Base-by-base conservation (phyloP, 92 coral and sea anemone genomes). In the Porites rus region DNA sequence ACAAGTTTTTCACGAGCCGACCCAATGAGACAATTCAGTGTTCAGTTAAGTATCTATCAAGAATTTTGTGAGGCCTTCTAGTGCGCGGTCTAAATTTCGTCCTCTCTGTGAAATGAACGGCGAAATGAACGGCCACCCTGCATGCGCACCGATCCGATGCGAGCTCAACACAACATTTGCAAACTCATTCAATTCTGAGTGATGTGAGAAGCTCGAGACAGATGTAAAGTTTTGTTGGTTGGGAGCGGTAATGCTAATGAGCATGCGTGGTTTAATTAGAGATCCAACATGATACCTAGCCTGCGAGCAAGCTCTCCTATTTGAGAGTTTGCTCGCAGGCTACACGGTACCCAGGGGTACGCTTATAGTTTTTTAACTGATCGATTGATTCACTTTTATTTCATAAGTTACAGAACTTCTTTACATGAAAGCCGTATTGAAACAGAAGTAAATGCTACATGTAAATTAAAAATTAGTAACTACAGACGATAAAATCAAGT, bases 261-360 rank as follows among this genome's bases (percentile, higher is more conserved):
- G 95, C 98, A 94, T 94, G 98, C 98, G 96, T 91, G 80, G 87
- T 25, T 86, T 86, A 86, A 90, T 90, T 90, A 86, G 87, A 85
- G 93, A 90, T 90, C 90, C 90, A 86, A 85, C 53, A 61, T 63
- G 87, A 90, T 86, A 80, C 90, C 87, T 25, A 25, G 28, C 28
- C 28, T 25, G 28, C 28, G 28, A 25, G 28, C 28, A 25, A 25
- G 28, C 2, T 25, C 28, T 25, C 28, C 28, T 25, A 1, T 25
- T 25, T 25, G 28, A 25, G 28, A 25, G 28, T 25, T 25, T 25
- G 28, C 28, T 25, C 28, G 2, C 28, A 25, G 28, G 28, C 28
- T 25, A 25, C 28, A 25, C 0, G 28, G 28, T 25, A 25, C 28
- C 28, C 28, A 25, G 28, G 28, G 28, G 28, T 25, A 25, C 28